Evolutionary conservation across 2,888 invertebrate genomes (phyloP).

Genomic region (Leptinotarsa juncta): DNA sequence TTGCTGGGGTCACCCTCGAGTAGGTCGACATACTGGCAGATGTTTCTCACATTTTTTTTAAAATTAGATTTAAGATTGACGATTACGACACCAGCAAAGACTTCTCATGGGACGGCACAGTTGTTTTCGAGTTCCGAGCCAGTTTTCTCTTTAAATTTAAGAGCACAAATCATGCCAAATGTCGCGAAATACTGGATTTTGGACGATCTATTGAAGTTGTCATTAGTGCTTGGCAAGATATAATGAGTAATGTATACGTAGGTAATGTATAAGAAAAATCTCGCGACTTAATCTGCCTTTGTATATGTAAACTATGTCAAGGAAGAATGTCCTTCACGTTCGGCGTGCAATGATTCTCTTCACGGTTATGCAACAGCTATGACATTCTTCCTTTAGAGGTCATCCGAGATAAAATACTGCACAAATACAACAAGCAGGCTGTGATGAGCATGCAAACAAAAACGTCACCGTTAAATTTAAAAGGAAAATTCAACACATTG

Average conservation of each 20-base stretch:
- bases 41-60: constrained; percentile 23
- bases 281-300: neutral
- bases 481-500: constrained; percentile 31
- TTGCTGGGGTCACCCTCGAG: neutral
- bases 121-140: constrained; percentile 28
- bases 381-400: constrained; percentile 60
- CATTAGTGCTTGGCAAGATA: constrained; percentile 32
- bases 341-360: constrained; percentile 50
- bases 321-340: constrained; percentile 59
- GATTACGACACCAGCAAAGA: constrained; percentile 25
- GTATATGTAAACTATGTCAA: constrained; percentile 42
- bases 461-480: constrained; percentile 46
- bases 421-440: constrained; percentile 44
- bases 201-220: constrained; percentile 16
- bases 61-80: constrained; percentile 19
- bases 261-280: neutral
- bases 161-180: constrained; percentile 33
- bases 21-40: constrained; percentile 26
- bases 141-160: constrained; percentile 16
- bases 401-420: constrained; percentile 46
- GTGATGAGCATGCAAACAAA: constrained; percentile 41
- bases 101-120: constrained; percentile 22
- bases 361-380: constrained; percentile 56
- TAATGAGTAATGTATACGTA: neutral
- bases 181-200: constrained; percentile 19